Conservation (phyloP, 2,888 invertebrate species). For the Stenichneumon culpator region DNA sequence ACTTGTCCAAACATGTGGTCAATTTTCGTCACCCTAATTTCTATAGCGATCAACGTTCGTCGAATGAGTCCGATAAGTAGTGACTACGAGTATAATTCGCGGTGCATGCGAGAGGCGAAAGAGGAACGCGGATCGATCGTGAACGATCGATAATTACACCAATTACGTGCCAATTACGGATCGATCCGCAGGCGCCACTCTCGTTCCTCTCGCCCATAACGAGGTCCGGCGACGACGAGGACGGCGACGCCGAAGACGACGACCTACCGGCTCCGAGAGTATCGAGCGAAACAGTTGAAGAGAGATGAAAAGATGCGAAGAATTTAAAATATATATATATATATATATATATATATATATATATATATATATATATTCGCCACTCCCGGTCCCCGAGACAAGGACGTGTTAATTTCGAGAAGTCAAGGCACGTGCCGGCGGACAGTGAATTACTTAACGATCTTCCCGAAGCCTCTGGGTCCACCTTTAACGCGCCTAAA, state of each 20-base stretch:
- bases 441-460: constrained; percentile 36
- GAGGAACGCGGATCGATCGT: constrained; percentile 66
- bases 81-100: constrained; percentile 52
- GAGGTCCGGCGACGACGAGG: constrained; percentile 41
- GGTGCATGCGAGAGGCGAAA: constrained; percentile 16
- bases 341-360: too few relatives aligned
- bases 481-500: not conserved
- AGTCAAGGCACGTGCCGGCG: constrained; percentile 13
- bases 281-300: constrained; percentile 17
- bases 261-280: constrained; percentile 16
- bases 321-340: too few relatives aligned
- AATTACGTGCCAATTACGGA: constrained; percentile 76
- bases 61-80: constrained; percentile 11
- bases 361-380: constrained; percentile 44
- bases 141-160: constrained; percentile 74
- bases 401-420: constrained; percentile 70
- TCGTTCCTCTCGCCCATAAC: constrained; percentile 48
- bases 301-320: constrained; percentile 37
- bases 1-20: not conserved
- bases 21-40: constrained; percentile 9
- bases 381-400: constrained; percentile 63
- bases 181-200: constrained; percentile 64
- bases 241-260: constrained; percentile 5
- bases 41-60: constrained; percentile 12
- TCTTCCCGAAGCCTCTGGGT: not conserved